These are phyloP conservation scores for Mormyrus iriodes DNA, from an alignment of 2,113 vertebrate genomes.

Conservation along the genomic window DNA sequence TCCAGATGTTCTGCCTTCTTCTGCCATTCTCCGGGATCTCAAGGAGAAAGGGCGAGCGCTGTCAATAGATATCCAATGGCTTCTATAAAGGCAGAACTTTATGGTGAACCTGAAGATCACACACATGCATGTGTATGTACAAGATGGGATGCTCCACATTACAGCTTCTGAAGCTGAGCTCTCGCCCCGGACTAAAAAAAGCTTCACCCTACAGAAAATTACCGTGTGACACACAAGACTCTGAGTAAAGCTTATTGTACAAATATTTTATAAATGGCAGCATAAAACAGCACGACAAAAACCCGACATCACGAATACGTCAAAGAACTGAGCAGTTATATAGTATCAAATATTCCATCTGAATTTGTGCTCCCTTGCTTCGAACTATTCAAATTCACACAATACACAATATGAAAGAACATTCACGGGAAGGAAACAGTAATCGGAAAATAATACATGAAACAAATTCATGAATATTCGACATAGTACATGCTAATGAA, in stretches of 20 bases:
- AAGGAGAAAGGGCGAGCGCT: background rate
- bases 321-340: background rate
- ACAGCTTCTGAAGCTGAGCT: background rate
- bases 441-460: background rate
- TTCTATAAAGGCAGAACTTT: background rate
- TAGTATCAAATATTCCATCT: background rate
- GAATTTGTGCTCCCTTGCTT: background rate
- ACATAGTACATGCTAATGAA: background rate
- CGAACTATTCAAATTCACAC: background rate
- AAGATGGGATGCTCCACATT: background rate
- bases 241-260: background rate
- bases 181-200: background rate
- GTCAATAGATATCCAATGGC: background rate
- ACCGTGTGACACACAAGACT: background rate
- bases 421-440: background rate
- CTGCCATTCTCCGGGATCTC: background rate
- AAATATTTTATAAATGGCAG: background rate
- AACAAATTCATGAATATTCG: background rate
- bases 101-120: background rate
- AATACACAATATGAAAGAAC: background rate
- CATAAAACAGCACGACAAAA: background rate
- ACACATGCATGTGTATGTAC: background rate
- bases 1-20: constrained; percentile 1
- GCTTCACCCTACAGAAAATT: background rate
- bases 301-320: background rate